Base-by-base conservation (phyloP, 2,888 invertebrate species). In the Sthenelais limicola region DNA sequence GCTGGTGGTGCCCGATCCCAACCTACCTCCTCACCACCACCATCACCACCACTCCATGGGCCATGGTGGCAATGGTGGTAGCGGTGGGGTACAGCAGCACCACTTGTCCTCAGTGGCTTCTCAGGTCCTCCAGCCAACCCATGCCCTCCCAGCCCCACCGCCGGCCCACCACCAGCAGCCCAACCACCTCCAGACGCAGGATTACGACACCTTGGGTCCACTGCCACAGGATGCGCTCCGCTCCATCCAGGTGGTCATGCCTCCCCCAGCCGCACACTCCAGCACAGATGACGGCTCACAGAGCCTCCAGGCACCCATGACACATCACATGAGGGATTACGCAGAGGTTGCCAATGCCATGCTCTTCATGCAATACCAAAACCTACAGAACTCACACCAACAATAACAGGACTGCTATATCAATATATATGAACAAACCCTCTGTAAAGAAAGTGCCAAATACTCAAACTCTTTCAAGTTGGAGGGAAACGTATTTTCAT, bases 81-180 rank as follows among this genome's bases (percentile, higher is more conserved):
- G 5, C 12, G 21, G 9, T n/a, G 51, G 18, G 12, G 21, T 24
- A 15, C 62, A 35, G 38, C 62, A 15, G 62, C 54, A 54, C 62
- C 62, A 62, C 5, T 24, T 51, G n/a, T n/a, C 43, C 24, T 62
- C 56, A 24, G 32, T n/a, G n/a, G n/a, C n/a, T n/a, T n/a, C n/a
- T n/a, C n/a, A 9, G 4, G 26, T 38, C 3, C 15, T 38, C 18
- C 32, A 30, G 2, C 21, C 56, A 21, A 35, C 28, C 33, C 56
- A 56, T 21, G 30, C n/a, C 5, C 24, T 62, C 21, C 35, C 62
- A 1, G 24, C n/a, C 1, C 62, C 62, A 21, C 62, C 62, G n/a
- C 62, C 62, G 5, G 62, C 62, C 5, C 62, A 62, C 62, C 62
- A 62, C 62, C 62, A 62, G 38, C 62, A 62, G 35, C 18, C 56